Conservation (phyloP, 2,113 vertebrate genomes). For the Pterocles orientalis region DNA sequence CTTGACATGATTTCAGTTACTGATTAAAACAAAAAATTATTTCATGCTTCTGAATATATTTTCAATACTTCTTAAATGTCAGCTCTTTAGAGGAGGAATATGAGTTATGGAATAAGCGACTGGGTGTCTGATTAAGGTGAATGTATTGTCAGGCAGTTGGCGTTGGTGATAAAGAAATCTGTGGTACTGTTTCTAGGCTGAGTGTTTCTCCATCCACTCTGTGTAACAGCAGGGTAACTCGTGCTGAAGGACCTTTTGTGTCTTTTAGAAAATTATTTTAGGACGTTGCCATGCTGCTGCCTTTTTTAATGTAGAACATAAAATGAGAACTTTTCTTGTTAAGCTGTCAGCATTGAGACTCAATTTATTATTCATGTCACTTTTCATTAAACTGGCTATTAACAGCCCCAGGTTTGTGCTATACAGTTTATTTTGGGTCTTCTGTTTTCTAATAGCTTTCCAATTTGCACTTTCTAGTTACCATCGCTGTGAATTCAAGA, state of each 20-base stretch:
- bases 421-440: not conserved
- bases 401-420: not conserved
- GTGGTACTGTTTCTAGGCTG: not conserved
- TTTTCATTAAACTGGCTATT: not conserved
- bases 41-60: not conserved
- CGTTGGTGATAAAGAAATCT: not conserved
- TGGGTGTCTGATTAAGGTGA: not conserved
- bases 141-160: not conserved
- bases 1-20: not conserved
- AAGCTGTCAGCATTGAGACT: not conserved
- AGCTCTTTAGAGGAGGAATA: not conserved
- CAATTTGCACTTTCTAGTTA: constrained; percentile 81
- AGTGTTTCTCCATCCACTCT: not conserved
- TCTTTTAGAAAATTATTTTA: not conserved
- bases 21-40: not conserved
- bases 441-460: constrained; percentile 30
- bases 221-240: not conserved
- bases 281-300: not conserved
- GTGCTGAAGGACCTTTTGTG: not conserved
- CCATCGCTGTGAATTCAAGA: constrained; percentile 99
- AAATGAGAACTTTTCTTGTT: not conserved
- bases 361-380: not conserved
- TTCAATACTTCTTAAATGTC: not conserved
- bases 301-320: not conserved
- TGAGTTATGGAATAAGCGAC: not conserved